These are phyloP conservation scores for Tetragnatha montana DNA, from an alignment of 2,888 invertebrate genomes.

Conservation along the genomic window DNA sequence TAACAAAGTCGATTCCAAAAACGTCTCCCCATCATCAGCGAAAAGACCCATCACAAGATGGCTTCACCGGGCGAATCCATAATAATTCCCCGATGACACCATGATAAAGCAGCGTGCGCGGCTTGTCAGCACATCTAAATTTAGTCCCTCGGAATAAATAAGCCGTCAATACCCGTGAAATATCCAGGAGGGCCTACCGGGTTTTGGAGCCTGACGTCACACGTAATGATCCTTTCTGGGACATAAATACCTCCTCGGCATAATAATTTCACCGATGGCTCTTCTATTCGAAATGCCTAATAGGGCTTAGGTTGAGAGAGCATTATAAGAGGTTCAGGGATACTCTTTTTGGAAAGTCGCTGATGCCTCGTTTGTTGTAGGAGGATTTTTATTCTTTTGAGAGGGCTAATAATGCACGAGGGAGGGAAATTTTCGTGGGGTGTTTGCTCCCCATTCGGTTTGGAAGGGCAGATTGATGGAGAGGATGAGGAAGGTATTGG, in stretches of 20 bases:
- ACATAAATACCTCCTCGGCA: constrained; percentile 22
- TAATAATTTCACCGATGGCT: constrained; percentile 2
- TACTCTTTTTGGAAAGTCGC: no score
- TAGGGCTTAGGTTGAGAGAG: neutral
- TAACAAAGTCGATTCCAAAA: no score
- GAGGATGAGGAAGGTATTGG: no score
- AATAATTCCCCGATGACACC: constrained; percentile 45
- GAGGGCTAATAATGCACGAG: no score
- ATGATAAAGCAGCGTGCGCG: constrained; percentile 39
- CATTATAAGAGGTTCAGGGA: no score
- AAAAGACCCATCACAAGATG: no score
- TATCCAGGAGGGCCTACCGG: constrained; percentile 25
- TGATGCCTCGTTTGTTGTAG: no score
- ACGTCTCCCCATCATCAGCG: no score
- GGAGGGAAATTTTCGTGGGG: no score
- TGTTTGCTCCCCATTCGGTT: no score
- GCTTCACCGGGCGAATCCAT: constrained; percentile 14
- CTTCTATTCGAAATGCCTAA: constrained; percentile 5
- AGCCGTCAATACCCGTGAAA: constrained; percentile 58
- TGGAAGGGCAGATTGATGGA: no score
- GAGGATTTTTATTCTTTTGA: no score
- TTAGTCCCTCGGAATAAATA: constrained; percentile 53
- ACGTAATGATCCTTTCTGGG: constrained; percentile 16
- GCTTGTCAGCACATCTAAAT: constrained; percentile 53
- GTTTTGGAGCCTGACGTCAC: constrained; percentile 46